Percentiles rank a stretch among this genome's conserved stretches.
Evolutionary conservation across 2,797 vertebrate species (phyloP).

Genomic region (Bradypodion pumilum): DNA sequence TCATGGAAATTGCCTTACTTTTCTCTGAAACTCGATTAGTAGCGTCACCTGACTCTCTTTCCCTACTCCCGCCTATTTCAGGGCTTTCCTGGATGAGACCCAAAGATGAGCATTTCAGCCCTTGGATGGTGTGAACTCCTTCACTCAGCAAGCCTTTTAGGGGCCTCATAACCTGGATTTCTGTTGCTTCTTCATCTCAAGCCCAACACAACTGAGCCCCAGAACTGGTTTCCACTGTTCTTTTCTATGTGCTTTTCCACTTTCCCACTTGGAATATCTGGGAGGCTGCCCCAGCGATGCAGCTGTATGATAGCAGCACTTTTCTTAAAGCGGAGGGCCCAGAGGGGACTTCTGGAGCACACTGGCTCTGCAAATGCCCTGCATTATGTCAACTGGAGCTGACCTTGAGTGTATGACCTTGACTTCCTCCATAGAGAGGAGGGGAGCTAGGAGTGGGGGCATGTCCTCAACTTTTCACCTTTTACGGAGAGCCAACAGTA

Average conservation of each 20-base stretch:
- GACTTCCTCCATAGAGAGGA: neutral
- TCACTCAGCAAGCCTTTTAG: neutral
- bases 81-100: neutral
- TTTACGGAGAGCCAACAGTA: slow-evolving; percentile 10
- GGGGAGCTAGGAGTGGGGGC: neutral
- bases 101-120: neutral
- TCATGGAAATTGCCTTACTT: slow-evolving; percentile 21
- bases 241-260: neutral
- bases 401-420: slow-evolving; percentile 20
- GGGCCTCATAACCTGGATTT: neutral
- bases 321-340: neutral
- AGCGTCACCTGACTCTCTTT: neutral
- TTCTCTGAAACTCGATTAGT: neutral
- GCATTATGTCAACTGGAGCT: neutral
- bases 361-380: neutral
- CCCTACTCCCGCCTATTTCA: neutral
- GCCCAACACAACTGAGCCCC: neutral
- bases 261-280: neutral
- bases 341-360: neutral
- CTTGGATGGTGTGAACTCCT: neutral
- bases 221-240: neutral
- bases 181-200: neutral
- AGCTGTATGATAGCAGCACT: neutral
- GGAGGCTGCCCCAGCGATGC: neutral
- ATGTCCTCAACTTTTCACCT: slow-evolving; percentile 2